These are phyloP conservation scores for Ctenomys sociabilis DNA, from an alignment of 2,113 vertebrate genomes.

Conservation along the genomic window DNA sequence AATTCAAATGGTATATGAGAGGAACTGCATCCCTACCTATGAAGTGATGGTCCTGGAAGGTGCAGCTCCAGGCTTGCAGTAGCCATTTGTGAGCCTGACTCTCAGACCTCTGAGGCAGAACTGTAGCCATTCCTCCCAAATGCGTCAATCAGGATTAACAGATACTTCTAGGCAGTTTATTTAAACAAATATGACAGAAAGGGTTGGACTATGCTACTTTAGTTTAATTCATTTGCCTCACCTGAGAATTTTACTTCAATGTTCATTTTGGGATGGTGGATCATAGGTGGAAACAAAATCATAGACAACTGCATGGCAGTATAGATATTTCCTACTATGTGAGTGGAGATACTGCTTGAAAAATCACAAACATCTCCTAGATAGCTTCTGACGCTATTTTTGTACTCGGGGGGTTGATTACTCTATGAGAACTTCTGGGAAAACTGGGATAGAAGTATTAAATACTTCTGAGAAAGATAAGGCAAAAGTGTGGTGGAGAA, in stretches of 20 bases:
- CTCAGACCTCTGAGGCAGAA: not conserved
- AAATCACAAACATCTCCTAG: not conserved
- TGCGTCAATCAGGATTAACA: too few species aligned
- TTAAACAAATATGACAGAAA: not conserved
- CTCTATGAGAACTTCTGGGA: accelerated
- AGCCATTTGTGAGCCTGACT: accelerated
- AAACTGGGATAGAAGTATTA: not conserved
- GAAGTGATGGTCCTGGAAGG: accelerated
- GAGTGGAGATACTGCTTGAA: not conserved
- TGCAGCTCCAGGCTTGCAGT: accelerated
- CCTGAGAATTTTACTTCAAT: not conserved
- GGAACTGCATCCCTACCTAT: not conserved
- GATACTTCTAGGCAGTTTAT: not conserved
- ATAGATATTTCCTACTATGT: not conserved
- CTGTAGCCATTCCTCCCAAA: not conserved
- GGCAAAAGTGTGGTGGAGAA: accelerated
- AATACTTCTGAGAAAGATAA: not conserved
- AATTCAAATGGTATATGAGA: not conserved
- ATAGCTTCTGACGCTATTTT: not conserved
- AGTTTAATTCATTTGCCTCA: not conserved
- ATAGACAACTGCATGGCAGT: not conserved
- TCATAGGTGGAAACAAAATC: not conserved
- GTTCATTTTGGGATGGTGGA: not conserved
- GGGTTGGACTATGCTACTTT: not conserved
- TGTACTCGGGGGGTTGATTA: accelerated